Evolutionary conservation across 2,888 invertebrate genomes (phyloP).

Genomic region (Tenthredo mesomela): DNA sequence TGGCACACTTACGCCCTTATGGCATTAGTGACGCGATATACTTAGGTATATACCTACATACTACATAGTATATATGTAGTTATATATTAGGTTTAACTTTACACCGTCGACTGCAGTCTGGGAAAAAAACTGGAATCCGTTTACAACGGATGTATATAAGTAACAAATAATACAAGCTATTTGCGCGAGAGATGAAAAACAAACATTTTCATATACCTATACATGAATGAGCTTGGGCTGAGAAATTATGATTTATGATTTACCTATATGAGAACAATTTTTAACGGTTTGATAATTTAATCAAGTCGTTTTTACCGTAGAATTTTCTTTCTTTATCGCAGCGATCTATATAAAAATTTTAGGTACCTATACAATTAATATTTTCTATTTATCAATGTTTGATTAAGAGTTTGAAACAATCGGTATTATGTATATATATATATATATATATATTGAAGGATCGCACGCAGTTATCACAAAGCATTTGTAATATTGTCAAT

Average conservation of each 20-base stretch:
- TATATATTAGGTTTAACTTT: slow-evolving; percentile 13
- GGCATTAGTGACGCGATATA: too few relatives aligned
- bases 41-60: too few relatives aligned
- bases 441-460: neutral
- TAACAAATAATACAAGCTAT: neutral
- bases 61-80: neutral
- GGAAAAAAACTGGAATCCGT: slow-evolving; percentile 8
- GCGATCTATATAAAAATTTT: neutral
- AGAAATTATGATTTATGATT: neutral
- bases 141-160: slow-evolving; percentile 9
- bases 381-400: neutral
- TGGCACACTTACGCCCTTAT: too few relatives aligned
- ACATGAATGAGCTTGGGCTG: too few relatives aligned
- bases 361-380: neutral
- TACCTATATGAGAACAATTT: neutral
- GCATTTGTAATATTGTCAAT: neutral
- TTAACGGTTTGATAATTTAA: neutral
- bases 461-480: neutral
- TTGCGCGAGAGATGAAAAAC: neutral
- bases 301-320: neutral
- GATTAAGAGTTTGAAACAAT: neutral
- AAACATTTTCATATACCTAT: neutral
- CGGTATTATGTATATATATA: too few relatives aligned
- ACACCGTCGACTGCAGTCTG: neutral
- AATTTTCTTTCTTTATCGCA: neutral